Evolutionary conservation across 1,140 invertebrate species (phyloP), one percentile per base, ranked within the genome.

Genomic region (Brachionus rubens): DNA sequence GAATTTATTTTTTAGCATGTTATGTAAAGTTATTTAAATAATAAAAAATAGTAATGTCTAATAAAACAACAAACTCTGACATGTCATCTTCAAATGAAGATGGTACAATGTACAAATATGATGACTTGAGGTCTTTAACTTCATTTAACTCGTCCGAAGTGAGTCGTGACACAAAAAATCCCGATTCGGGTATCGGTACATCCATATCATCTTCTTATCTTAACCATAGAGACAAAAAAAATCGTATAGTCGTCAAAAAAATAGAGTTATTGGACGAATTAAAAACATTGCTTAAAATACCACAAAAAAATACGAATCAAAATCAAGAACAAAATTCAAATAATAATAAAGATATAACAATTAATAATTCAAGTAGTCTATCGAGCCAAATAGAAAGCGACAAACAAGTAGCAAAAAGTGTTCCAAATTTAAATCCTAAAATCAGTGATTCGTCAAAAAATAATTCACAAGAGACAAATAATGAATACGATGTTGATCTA

Each of bases 91-190:
- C 59, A 1, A 65, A 46, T n/a, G 59, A 65, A 19, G 59, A 65
- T 43, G 59, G 59, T 12, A 65, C 36, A 12, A 10, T 65, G 24
- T 65, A 65, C 36, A 65, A 65, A 43, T 65, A 43, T 41, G 59
- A 65, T 24, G 59, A 65, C 24, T 12, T 65, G 26, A 9, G 41
- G 2, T 65, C 59, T 21, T 24, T 26, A 19, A 65, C 36, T n/a
- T 65, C 59, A 14, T 65, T 65, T 43, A 65, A 65, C n/a, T 65
- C 59, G 5, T 65, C 59, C 19, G 59, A 46, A 65, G 24, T 65
- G 19, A 65, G 59, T 41, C 36, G 59, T 12, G 36, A 43, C 19
- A 43, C 59, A 14, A 65, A 65, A 65, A 21, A 43, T 65, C 59
- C 36, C 2, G 59, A 65, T 12, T 65, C 59, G 9, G 59, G 59